A percentile compares a stretch with the other conserved stretches of the same genome.
These are phyloP conservation scores for Terrapene triunguis DNA, from an alignment of 2,113 vertebrate species.

Conservation along the genomic window DNA sequence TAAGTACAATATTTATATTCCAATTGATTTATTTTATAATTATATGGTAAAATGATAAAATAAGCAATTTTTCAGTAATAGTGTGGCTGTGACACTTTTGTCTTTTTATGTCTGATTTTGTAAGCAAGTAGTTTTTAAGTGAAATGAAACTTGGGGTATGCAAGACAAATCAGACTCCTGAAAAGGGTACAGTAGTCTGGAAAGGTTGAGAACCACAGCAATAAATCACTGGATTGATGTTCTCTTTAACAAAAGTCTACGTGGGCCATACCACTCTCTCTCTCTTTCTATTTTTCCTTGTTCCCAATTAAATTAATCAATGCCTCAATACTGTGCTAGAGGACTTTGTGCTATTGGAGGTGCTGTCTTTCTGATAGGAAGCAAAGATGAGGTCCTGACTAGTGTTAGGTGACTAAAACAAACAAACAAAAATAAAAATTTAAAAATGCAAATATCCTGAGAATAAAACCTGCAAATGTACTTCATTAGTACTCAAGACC, in stretches of 20 bases:
- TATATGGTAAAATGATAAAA: too few relatives aligned
- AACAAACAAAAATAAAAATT: background rate
- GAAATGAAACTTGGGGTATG: too few relatives aligned
- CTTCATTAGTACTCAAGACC: background rate
- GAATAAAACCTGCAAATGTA: background rate
- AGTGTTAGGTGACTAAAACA: background rate
- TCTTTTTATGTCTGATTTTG: too few relatives aligned
- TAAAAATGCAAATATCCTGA: background rate
- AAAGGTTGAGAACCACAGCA: too few relatives aligned
- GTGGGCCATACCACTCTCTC: background rate
- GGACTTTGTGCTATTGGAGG: background rate
- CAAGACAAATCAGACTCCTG: too few relatives aligned
- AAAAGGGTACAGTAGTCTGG: too few relatives aligned
- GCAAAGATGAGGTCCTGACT: background rate
- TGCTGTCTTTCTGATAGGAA: background rate
- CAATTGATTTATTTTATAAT: too few relatives aligned
- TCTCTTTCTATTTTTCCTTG: background rate
- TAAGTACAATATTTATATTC: too few relatives aligned
- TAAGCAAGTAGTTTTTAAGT: too few relatives aligned
- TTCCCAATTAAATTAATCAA: background rate
- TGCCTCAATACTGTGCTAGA: background rate
- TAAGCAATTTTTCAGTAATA: too few relatives aligned
- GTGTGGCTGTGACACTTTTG: too few relatives aligned
- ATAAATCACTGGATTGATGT: background rate
- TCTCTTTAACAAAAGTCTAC: background rate